Evolutionary conservation across 2,113 vertebrate genomes (phyloP), one percentile per base, ranked within the genome.

Genomic region (Nematolebias whitei): DNA sequence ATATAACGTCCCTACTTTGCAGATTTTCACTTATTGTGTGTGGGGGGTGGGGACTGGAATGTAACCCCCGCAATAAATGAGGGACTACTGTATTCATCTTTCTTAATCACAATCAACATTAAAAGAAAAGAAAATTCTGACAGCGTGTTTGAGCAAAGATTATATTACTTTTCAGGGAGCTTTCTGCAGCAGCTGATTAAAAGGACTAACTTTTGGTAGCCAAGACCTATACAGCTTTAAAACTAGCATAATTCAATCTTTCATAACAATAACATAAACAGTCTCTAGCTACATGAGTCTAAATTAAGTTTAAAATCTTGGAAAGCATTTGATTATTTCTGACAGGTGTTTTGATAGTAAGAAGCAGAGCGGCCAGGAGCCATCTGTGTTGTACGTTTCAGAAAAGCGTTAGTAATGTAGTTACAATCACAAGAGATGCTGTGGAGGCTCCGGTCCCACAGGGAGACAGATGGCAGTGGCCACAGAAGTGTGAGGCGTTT

Each of bases 391-490:
- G 54, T 74, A 58, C 67, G 72, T 78, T 73, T 80, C 73, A 76
- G 59, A 76, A 82, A 85, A 69, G 71, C 81, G 74, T 84, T 77
- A 49, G 81, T 50, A 73, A 68, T 70, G 83, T 74, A 79, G 85
- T 67, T 74, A 78, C 71, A 58, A 68, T 78, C 76, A 67, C 26
- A 35, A 68, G 85, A 72, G 84, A 81, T 58, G 63, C 76, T 81
- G 75, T 75, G 73, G 73, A 87, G 84, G 78, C 86, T 58, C 69
- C 44, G 49, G 64, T 81, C 78, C 85, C 85, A 85, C 75, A 58
- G 87, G 84, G 90, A 92, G 90, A 89, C 92, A 93, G 91, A 92
- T 93, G 90, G 90, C 91, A 73, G 72, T 65, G 86, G 82, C 82
- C 91, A 88, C 83, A 83, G 71, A 82, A 80, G 82, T 86, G 85